Conservation (phyloP, 2,113 vertebrate species). For the Pogona vitticeps region DNA sequence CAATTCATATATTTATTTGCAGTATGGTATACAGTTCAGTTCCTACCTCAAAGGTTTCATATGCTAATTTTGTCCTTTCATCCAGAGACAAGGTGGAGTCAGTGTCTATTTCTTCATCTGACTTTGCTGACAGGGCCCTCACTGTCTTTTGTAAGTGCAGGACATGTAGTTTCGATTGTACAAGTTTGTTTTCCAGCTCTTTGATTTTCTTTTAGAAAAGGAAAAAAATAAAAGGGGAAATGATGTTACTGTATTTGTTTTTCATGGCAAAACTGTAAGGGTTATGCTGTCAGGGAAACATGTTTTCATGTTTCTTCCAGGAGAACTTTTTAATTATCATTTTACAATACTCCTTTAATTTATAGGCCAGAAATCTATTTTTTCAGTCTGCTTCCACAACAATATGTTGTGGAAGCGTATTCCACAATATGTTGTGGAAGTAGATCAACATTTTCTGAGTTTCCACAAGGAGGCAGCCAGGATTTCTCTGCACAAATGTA, state of each 20-base stretch:
- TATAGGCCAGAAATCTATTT: too few species aligned
- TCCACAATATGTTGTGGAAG: too few species aligned
- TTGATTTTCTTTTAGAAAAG: slow-evolving; percentile 18
- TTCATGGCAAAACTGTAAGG: too few species aligned
- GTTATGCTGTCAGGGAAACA: background rate
- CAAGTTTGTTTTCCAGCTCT: slow-evolving; percentile 8
- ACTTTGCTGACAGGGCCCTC: background rate
- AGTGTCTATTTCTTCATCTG: background rate
- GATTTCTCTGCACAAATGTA: too few species aligned
- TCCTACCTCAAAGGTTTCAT: slow-evolving; percentile 24
- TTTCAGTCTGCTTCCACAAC: too few species aligned
- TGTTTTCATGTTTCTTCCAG: background rate
- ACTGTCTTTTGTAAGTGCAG: background rate
- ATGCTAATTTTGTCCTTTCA: background rate
- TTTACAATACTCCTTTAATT: too few species aligned
- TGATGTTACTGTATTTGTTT: background rate
- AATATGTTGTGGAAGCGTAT: too few species aligned
- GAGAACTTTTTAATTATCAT: background rate
- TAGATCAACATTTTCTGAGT: too few species aligned
- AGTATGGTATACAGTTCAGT: background rate
- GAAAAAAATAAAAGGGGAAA: background rate
- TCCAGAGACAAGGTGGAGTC: background rate
- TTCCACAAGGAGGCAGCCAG: too few species aligned
- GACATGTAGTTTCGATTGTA: background rate
- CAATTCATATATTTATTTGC: background rate